A percentile compares a stretch with the other conserved stretches of the same genome.
phyloP scores from a whole-genome alignment of 2,113 vertebrate species.

The Manacus vitellinus region DNA sequence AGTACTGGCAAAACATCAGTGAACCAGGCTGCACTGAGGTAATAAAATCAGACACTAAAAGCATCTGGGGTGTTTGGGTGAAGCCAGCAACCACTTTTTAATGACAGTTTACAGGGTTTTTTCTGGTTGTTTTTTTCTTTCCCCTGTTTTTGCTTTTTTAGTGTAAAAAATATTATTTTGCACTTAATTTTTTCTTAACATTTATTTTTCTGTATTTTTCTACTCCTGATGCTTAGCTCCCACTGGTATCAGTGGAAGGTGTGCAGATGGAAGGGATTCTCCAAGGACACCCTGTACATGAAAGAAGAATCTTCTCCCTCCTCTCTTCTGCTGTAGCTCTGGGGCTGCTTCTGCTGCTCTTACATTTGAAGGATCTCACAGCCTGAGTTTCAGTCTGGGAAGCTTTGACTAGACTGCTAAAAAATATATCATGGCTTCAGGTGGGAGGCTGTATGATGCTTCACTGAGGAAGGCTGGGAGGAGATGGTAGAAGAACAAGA shows the following conservation, averaged over 20 bases:
- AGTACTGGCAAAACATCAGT: neutral
- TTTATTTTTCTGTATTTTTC: neutral
- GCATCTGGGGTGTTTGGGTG: neutral
- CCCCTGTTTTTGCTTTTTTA: rapidly evolving
- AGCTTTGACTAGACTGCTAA: neutral
- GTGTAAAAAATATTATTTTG: neutral
- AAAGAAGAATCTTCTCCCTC: neutral
- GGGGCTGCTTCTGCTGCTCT: neutral
- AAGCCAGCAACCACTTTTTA: neutral
- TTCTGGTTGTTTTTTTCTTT: neutral
- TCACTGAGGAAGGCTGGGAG: neutral
- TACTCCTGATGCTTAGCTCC: neutral
- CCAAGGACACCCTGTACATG: neutral
- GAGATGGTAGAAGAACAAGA: neutral
- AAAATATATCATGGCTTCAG: neutral
- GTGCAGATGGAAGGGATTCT: neutral
- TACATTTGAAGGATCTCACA: neutral
- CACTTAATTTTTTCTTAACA: neutral
- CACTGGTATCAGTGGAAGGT: neutral
- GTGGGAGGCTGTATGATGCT: neutral
- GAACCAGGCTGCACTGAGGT: neutral
- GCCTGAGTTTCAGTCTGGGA: neutral
- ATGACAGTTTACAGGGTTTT: neutral
- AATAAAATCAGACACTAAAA: neutral
- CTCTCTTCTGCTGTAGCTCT: neutral